Conservation (phyloP, 2,797 vertebrate genomes). For the Poecilia picta region DNA sequence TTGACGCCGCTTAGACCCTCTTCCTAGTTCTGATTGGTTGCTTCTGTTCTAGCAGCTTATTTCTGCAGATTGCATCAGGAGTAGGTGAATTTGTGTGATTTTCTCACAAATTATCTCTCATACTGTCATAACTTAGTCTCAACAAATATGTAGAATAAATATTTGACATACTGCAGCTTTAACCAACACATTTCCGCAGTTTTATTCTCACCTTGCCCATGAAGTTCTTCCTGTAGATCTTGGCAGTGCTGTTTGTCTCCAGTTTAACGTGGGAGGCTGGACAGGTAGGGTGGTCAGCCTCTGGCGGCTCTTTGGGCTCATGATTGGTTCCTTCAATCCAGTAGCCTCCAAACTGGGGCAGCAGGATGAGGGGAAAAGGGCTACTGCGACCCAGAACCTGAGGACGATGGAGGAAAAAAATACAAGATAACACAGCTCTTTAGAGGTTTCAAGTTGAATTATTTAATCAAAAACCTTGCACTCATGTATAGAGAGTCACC, state of each 20-base stretch:
- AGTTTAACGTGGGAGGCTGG: constrained; percentile 84
- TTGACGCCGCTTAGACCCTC: too few species aligned
- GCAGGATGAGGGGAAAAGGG: constrained; percentile 93
- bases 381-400: constrained; percentile 91
- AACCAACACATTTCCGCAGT: background rate
- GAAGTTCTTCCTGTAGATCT: constrained; percentile 95
- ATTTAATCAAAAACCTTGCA: background rate
- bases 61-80: too few species aligned
- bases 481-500: background rate
- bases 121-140: too few species aligned
- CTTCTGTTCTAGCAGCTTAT: too few species aligned
- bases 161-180: background rate
- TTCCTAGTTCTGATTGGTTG: too few species aligned
- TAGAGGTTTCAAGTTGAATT: background rate
- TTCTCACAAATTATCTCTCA: too few species aligned
- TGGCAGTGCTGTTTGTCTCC: constrained; percentile 91
- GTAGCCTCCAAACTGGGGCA: constrained; percentile 97
- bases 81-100: too few species aligned
- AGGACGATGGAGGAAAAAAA: background rate
- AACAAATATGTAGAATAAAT: too few species aligned
- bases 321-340: constrained; percentile 99
- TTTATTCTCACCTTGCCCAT: constrained; percentile 87
- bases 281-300: constrained; percentile 76
- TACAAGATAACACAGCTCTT: background rate
- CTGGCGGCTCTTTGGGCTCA: constrained; percentile 79